A percentile compares a stretch with the other conserved stretches of the same genome.
phyloP scores from a whole-genome alignment of 1,140 invertebrate species.

The Hirudo medicinalis region DNA sequence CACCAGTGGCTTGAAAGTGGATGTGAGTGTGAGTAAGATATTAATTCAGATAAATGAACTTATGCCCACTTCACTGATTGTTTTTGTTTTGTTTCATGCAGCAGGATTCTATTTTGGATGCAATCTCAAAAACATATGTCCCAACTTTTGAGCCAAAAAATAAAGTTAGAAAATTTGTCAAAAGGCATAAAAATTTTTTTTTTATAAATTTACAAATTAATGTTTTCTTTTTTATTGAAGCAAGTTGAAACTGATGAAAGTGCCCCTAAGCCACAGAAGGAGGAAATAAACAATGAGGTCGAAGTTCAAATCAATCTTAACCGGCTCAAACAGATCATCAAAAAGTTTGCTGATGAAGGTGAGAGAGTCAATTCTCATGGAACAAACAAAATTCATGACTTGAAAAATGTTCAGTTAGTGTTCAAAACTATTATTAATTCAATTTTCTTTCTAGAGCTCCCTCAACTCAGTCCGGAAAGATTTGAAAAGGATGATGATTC shows the following conservation, averaged over 20 bases:
- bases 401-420: background rate
- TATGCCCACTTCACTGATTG: background rate
- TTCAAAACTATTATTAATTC: slow-evolving; percentile 6
- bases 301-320: background rate
- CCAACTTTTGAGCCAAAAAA: slow-evolving; percentile 27
- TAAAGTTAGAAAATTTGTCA: slow-evolving; percentile 25
- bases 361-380: background rate
- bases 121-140: slow-evolving; percentile 24
- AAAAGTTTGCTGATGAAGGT: background rate
- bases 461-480: slow-evolving; percentile 61
- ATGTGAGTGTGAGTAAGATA: too few relatives aligned
- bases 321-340: background rate
- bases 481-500: slow-evolving; percentile 98
- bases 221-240: slow-evolving; percentile 23
- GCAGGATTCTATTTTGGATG: slow-evolving; percentile 17
- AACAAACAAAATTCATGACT: too few relatives aligned
- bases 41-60: slow-evolving; percentile 3
- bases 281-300: background rate
- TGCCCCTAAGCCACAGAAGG: slow-evolving; percentile 24
- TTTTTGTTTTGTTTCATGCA: too few relatives aligned
- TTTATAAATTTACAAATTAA: too few relatives aligned
- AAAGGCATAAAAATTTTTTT: too few relatives aligned
- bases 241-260: slow-evolving; percentile 35
- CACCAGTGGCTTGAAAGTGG: too few relatives aligned
- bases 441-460: background rate